Percentiles rank a stretch among this genome's conserved stretches.
Conservation (phyloP, 2,797 vertebrate species). For the Platalea minor region DNA sequence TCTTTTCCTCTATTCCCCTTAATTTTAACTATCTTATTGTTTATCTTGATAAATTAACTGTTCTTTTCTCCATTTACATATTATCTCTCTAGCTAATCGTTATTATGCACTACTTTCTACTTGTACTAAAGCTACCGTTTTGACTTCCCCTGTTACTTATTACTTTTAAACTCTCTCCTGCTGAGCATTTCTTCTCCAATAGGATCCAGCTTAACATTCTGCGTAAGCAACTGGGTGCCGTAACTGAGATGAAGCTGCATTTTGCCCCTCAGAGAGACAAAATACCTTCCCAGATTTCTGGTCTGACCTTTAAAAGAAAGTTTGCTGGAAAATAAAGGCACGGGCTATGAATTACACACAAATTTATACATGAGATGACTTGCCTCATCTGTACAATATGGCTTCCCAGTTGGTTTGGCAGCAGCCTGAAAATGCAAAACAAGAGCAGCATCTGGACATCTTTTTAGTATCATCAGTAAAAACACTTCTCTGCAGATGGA, state of each 20-base stretch:
- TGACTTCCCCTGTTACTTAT: slow-evolving; percentile 8
- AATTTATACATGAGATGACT: not conserved
- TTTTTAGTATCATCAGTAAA: not conserved
- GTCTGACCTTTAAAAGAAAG: slow-evolving; percentile 29
- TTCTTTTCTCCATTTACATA: not conserved
- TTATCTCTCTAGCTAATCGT: slow-evolving; percentile 13
- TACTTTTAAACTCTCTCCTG: slow-evolving; percentile 38
- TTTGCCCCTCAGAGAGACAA: not conserved
- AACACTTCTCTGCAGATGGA: slow-evolving; percentile 4
- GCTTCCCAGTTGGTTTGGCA: slow-evolving; percentile 45
- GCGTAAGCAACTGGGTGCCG: not conserved
- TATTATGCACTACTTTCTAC: not conserved
- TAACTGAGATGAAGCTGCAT: slow-evolving; percentile 2
- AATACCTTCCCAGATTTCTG: not conserved
- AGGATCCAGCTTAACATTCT: not conserved
- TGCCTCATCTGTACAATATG: slow-evolving; percentile 4
- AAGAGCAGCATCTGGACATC: slow-evolving; percentile 28
- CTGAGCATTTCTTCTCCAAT: not conserved
- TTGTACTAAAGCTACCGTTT: not conserved
- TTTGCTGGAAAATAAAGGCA: slow-evolving; percentile 15
- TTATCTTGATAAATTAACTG: slow-evolving; percentile 56
- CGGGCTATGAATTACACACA: not conserved
- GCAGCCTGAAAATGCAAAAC: slow-evolving; percentile 15
- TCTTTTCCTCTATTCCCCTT: not conserved
- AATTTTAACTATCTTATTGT: slow-evolving; percentile 38